Conservation (phyloP, 1,140 invertebrate genomes). For the Platorchestia sp. region DNA sequence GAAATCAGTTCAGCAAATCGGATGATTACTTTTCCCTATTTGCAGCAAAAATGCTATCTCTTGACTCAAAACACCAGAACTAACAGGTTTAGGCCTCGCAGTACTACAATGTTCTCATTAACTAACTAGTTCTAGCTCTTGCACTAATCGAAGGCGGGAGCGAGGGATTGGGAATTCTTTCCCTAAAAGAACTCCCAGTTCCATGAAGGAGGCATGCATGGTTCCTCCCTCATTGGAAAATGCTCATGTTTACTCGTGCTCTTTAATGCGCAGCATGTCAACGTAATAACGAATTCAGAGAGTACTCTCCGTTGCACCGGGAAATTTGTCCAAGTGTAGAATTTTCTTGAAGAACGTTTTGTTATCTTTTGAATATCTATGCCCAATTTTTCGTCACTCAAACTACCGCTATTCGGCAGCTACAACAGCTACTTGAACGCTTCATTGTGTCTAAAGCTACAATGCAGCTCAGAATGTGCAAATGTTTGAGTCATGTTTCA, state of each 20-base stretch:
- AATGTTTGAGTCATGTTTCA: background rate
- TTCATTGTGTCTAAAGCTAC: background rate
- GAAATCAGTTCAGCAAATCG: background rate
- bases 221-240: too few relatives aligned
- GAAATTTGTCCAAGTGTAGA: too few relatives aligned
- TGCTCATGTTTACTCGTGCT: too few relatives aligned
- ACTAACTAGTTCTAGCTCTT: background rate
- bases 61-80: background rate
- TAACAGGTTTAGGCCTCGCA: background rate
- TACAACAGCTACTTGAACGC: background rate
- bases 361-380: too few relatives aligned
- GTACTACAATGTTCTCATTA: background rate
- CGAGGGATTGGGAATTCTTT: background rate
- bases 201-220: background rate
- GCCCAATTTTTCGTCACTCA: too few relatives aligned
- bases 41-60: background rate
- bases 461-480: background rate
- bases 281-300: too few relatives aligned
- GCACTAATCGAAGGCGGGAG: background rate
- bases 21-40: background rate
- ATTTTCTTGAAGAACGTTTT: too few relatives aligned
- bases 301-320: too few relatives aligned
- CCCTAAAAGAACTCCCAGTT: too few relatives aligned
- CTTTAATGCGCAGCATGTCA: too few relatives aligned
- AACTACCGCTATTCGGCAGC: background rate